Percentiles rank a stretch among this genome's conserved stretches.
phyloP scores from a whole-genome alignment of 2,888 invertebrate species.

The Torymus aiolomorphi region DNA sequence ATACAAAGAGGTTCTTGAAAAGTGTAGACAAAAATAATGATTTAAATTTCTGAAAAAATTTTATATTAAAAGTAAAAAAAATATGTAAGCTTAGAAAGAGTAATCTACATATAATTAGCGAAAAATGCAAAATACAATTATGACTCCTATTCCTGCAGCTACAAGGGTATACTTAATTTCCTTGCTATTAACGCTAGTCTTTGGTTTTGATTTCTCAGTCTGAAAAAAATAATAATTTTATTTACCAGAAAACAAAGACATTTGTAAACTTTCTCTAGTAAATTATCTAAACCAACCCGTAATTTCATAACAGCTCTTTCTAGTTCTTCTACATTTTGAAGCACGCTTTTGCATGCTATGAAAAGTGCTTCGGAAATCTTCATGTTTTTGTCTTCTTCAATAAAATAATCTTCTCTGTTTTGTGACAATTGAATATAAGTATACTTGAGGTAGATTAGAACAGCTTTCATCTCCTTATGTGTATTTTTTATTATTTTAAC shows the following conservation, averaged over 20 bases:
- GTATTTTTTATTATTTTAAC: conserved; percentile 26
- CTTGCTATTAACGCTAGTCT: not conserved
- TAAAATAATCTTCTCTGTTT: conserved; percentile 30
- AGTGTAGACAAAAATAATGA: too few species aligned
- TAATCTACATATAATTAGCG: too few species aligned
- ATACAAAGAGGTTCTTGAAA: too few species aligned
- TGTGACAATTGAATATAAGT: conserved; percentile 2
- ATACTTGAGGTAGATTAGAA: conserved; percentile 36
- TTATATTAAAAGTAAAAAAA: too few species aligned
- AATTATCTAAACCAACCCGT: conserved; percentile 20
- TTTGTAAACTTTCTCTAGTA: not conserved
- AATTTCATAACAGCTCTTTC: conserved; percentile 12
- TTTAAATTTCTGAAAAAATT: too few species aligned
- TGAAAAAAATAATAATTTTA: conserved; percentile 18
- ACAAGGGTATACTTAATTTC: conserved; percentile 12
- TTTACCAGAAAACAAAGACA: not conserved
- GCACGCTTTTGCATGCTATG: conserved; percentile 10
- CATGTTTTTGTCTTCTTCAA: conserved; percentile 43
- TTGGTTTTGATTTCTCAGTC: not conserved
- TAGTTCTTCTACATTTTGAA: conserved; percentile 20
- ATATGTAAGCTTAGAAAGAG: too few species aligned
- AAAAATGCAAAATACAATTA: not conserved
- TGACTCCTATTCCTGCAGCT: conserved; percentile 26
- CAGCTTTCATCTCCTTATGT: conserved; percentile 27
- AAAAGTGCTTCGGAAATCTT: conserved; percentile 41